These are phyloP conservation scores for Macrobrachium nipponense DNA, from an alignment of 1,140 invertebrate genomes.

Conservation along the genomic window DNA sequence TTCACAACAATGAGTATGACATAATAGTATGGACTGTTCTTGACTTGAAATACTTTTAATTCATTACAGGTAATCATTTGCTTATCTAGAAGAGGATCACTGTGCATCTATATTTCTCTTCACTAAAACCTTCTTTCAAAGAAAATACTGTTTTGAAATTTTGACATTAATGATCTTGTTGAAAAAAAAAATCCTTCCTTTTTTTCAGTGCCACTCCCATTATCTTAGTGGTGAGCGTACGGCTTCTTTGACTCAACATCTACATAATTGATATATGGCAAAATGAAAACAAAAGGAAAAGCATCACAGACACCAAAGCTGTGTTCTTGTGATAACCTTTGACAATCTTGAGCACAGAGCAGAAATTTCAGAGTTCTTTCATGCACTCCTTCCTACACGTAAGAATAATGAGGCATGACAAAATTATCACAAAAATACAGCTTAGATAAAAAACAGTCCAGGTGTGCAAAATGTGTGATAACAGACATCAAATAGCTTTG, in stretches of 20 bases:
- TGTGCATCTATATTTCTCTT: too few species aligned
- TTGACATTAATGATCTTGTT: not conserved
- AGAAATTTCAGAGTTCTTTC: not conserved
- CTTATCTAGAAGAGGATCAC: too few species aligned
- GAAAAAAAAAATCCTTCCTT: not conserved
- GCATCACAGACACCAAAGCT: slow-evolving; percentile 5
- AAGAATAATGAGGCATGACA: slow-evolving; percentile 11
- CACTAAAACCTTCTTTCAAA: too few species aligned
- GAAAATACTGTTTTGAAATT: not conserved
- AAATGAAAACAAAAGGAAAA: not conserved
- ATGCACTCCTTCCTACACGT: not conserved
- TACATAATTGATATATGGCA: too few species aligned
- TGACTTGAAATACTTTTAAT: not conserved
- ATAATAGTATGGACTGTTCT: not conserved
- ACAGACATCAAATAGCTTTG: not conserved
- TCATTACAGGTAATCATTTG: too few species aligned
- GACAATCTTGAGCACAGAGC: not conserved
- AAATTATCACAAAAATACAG: slow-evolving; percentile 24
- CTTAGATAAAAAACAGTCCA: not conserved
- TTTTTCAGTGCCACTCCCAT: not conserved
- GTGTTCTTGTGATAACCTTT: slow-evolving; percentile 2
- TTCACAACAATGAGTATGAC: not conserved
- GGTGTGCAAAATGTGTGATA: slow-evolving; percentile 7
- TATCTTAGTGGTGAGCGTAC: not conserved
- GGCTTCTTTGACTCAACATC: slow-evolving; percentile 1